Conservation (phyloP, 35 echinoderm and acorn worm species). For the Nesometra sesokonis region DNA sequence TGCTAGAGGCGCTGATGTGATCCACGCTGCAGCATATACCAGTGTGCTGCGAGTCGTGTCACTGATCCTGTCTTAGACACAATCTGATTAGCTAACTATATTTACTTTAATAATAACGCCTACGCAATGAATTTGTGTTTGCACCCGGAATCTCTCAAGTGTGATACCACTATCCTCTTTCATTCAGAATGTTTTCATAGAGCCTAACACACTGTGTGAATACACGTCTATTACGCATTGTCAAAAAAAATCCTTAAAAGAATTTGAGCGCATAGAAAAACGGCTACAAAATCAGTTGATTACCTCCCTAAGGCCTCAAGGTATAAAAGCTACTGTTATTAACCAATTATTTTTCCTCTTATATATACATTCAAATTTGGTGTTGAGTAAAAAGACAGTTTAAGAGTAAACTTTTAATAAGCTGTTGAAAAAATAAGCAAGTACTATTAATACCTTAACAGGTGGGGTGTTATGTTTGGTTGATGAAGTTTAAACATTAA, state of each 20-base stretch:
- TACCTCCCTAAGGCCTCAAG: not conserved
- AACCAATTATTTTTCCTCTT: not conserved
- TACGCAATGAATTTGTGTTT: not conserved
- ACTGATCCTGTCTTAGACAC: not conserved
- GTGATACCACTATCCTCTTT: not conserved
- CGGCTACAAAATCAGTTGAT: not conserved
- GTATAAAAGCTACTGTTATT: not conserved
- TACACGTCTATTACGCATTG: not conserved
- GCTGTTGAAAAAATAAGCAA: not conserved
- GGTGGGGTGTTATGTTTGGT: not conserved
- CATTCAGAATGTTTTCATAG: not conserved
- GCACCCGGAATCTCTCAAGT: not conserved
- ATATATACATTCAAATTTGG: not conserved
- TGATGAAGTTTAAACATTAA: not conserved
- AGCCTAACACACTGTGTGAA: not conserved
- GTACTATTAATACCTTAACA: not conserved
- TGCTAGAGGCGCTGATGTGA: not conserved
- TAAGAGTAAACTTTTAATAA: not conserved
- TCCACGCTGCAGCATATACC: not conserved
- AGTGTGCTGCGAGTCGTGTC: not conserved
- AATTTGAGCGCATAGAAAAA: not conserved
- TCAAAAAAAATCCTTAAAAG: not conserved
- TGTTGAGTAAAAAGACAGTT: not conserved
- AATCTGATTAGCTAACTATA: not conserved
- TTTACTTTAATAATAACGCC: not conserved